These are phyloP conservation scores for Mionectes macconnelli DNA, from an alignment of 2,113 vertebrate genomes.

Conservation along the genomic window DNA sequence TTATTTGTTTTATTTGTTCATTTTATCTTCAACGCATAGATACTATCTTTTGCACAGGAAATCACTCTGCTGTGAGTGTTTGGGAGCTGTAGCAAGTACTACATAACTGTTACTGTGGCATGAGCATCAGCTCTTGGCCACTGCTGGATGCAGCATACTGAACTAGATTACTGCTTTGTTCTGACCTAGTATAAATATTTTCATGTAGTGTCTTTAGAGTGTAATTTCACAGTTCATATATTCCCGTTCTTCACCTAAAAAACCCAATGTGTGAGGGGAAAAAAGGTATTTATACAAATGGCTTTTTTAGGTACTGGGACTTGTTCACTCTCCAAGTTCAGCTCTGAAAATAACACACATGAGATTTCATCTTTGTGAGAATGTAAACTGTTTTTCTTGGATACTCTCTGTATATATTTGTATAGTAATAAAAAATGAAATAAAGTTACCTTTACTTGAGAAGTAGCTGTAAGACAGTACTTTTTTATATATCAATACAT, in stretches of 20 bases:
- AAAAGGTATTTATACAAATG: not conserved
- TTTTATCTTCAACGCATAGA: not conserved
- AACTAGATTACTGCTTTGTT: not conserved
- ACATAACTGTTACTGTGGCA: not conserved
- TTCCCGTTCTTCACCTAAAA: not conserved
- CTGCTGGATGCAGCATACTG: not conserved
- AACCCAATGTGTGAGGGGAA: fast-evolving
- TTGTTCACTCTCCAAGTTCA: not conserved
- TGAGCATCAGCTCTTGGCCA: not conserved
- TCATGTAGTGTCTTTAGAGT: not conserved
- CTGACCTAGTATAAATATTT: not conserved
- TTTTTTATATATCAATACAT: not conserved
- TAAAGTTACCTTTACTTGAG: not conserved
- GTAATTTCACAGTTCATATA: not conserved
- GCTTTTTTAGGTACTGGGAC: not conserved
- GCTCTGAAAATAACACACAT: not conserved
- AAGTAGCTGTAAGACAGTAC: not conserved
- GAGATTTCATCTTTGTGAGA: not conserved
- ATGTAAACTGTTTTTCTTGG: not conserved
- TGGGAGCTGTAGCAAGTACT: not conserved
- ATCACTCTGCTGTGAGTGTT: not conserved
- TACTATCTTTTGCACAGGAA: not conserved
- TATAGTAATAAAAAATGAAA: not conserved
- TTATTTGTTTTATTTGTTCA: not conserved
- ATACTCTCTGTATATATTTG: not conserved